Base-by-base conservation (phyloP, 2,113 vertebrate genomes). In the Tetrax tetrax region DNA sequence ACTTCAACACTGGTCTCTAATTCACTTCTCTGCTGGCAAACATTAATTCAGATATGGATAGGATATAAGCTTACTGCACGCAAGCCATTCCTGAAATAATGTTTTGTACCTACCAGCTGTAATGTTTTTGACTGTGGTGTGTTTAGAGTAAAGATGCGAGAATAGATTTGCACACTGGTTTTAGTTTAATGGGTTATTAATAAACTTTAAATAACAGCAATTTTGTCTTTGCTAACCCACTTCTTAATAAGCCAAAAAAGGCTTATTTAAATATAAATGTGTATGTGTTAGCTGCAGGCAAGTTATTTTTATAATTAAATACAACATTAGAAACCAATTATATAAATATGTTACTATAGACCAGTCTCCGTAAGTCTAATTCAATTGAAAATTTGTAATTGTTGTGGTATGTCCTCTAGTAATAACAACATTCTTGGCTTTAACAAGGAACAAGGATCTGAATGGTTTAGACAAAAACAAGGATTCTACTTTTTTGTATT, bases 271-370 rank as follows among this genome's bases (percentile, higher is more conserved):
- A 82, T 90, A 81, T 68, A 74, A 60, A 83, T 17, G 18, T 25
- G 27, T 60, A n/a, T 63, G 41, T 59, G 57, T 63, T 92, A 91
- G 79, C 86, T 94, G 41, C 72, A 87, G 81, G 89, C 65, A 80
- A 83, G n/a, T 92, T 79, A 70, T 78, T 95, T 86, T 95, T 77
- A 48, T 94, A 84, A 95, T 89, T 93, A 93, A 76, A 75, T 71
- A n/a, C 81, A 92, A 63, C 63, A 45, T 94, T 95, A 90, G 43
- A 92, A 96, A 81, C 35, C 48, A 90, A 21, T 94, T 50, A 35
- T 71, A 51, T 54, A 89, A 92, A 54, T 92, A 63, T 59, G 43
- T 89, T 61, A 10, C 69, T 76, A 14, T 59, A 79, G 61, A 89
- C 28, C n/a, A 24, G 41, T 66, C 53, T 91, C 57, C 41, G 28